A percentile compares a stretch with the other conserved stretches of the same genome.
Evolutionary conservation across 2,888 invertebrate species (phyloP).

Genomic region (Dicyrtoma fusca): DNA sequence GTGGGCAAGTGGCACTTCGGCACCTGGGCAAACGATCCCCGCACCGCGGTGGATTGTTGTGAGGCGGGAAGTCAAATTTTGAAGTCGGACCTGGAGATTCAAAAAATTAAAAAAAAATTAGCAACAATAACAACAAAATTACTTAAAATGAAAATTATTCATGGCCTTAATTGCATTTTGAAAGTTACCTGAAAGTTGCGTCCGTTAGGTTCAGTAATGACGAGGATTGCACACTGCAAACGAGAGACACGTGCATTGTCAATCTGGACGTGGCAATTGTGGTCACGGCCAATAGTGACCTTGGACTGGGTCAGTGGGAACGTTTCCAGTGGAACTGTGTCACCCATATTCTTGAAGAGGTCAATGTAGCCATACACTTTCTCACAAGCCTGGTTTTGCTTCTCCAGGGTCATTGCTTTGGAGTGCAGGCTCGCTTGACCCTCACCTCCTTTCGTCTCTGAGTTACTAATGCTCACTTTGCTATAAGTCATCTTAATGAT

Average conservation of each 20-base stretch:
- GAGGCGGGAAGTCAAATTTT: slow-evolving; percentile 6
- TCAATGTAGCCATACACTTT: slow-evolving; percentile 29
- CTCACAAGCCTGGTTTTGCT: not conserved
- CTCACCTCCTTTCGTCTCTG: too few relatives aligned
- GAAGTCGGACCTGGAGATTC: slow-evolving; percentile 7
- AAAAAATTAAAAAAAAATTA: not conserved
- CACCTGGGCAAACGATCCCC: slow-evolving; percentile 2
- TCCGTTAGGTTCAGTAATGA: not conserved
- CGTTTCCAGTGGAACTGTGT: slow-evolving; percentile 1
- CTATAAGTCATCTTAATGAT: not conserved
- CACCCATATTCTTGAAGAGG: slow-evolving; percentile 21
- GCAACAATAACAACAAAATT: not conserved
- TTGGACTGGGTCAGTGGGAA: slow-evolving; percentile 1
- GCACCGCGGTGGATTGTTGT: slow-evolving; percentile 17
- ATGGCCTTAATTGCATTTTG: not conserved
- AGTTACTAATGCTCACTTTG: too few relatives aligned
- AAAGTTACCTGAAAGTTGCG: slow-evolving; percentile 14
- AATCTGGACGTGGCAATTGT: slow-evolving; percentile 15
- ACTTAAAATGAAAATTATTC: not conserved
- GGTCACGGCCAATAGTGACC: slow-evolving; percentile 13
- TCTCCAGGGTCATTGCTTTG: not conserved
- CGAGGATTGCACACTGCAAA: slow-evolving; percentile 7
- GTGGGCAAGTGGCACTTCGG: slow-evolving; percentile 1
- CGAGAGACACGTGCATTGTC: slow-evolving; percentile 21
- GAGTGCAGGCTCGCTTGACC: too few relatives aligned